A percentile compares a stretch with the other conserved stretches of the same genome.
Evolutionary conservation across 2,113 vertebrate species (phyloP).

Genomic region (Isurus oxyrinchus): DNA sequence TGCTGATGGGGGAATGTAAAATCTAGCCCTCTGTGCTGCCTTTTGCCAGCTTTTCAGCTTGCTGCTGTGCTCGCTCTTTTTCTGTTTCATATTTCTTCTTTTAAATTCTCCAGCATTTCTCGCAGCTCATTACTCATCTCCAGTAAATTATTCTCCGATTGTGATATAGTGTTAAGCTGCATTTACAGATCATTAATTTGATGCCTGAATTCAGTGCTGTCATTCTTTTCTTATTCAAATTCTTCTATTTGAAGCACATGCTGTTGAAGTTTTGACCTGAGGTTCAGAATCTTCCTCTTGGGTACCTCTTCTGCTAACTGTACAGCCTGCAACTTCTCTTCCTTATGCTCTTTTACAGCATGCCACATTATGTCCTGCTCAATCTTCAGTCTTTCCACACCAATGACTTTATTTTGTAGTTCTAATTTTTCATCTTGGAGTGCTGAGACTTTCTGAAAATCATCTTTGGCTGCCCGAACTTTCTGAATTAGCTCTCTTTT

Average conservation of each 20-base stretch:
- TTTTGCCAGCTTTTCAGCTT: not conserved
- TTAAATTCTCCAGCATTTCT: not conserved
- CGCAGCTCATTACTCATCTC: not conserved
- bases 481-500: not conserved
- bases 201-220: not conserved
- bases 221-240: not conserved
- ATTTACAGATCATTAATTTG: not conserved
- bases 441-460: not conserved
- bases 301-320: not conserved
- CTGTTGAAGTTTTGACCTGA: not conserved
- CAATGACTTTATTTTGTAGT: not conserved
- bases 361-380: not conserved
- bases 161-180: not conserved
- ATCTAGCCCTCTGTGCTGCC: not conserved
- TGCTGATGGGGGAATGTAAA: not conserved
- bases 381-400: not conserved
- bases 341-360: not conserved
- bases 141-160: not conserved
- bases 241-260: not conserved
- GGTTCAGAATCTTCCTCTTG: not conserved
- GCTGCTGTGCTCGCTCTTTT: not conserved
- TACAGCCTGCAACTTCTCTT: not conserved
- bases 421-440: not conserved
- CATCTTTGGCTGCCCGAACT: not conserved
- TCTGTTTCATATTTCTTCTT: not conserved